A percentile compares a stretch with the other conserved stretches of the same genome.
These are phyloP conservation scores for Drosophila takahashii DNA, from an alignment of 1,140 invertebrate genomes.

Conservation along the genomic window DNA sequence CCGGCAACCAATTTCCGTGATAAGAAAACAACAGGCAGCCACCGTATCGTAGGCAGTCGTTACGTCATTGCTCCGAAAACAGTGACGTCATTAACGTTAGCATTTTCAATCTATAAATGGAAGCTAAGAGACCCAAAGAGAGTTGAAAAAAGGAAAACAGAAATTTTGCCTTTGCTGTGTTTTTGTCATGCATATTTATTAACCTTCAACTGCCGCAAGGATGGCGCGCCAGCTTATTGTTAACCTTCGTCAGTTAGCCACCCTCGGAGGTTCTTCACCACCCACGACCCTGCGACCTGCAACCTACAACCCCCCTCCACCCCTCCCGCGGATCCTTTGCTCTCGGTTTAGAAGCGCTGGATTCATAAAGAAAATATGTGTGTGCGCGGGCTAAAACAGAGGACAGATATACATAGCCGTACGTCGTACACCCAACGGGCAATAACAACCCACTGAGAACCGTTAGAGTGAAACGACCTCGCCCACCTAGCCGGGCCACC, in stretches of 20 bases:
- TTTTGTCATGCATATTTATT: slow-evolving; percentile 58
- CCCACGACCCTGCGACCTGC: not conserved
- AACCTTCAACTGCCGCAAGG: slow-evolving; percentile 63
- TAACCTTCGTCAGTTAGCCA: slow-evolving; percentile 56
- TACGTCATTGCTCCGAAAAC: slow-evolving; percentile 26
- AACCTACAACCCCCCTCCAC: not conserved
- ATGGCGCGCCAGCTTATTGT: slow-evolving; percentile 43
- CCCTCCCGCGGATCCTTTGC: not conserved
- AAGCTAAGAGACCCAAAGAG: not conserved
- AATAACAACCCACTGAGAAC: slow-evolving; percentile 8
- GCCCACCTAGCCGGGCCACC: slow-evolving; percentile 62
- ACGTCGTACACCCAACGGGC: slow-evolving; percentile 6
- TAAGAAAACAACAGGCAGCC: not conserved
- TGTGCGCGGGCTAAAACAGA: slow-evolving; percentile 11
- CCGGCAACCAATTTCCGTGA: slow-evolving; percentile 14
- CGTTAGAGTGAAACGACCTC: slow-evolving; percentile 46
- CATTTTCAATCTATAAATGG: slow-evolving; percentile 36
- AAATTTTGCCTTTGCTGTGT: slow-evolving; percentile 8
- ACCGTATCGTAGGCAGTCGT: slow-evolving; percentile 18
- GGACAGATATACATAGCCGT: slow-evolving; percentile 14
- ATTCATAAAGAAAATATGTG: slow-evolving; percentile 29
- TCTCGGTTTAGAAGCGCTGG: slow-evolving; percentile 6
- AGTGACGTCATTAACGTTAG: slow-evolving; percentile 36
- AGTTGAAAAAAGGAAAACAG: slow-evolving; percentile 16
- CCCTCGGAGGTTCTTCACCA: slow-evolving; percentile 11